These are phyloP conservation scores for Ptycholaimellus sp. DNA, from an alignment of 2,888 invertebrate genomes.

Conservation along the genomic window DNA sequence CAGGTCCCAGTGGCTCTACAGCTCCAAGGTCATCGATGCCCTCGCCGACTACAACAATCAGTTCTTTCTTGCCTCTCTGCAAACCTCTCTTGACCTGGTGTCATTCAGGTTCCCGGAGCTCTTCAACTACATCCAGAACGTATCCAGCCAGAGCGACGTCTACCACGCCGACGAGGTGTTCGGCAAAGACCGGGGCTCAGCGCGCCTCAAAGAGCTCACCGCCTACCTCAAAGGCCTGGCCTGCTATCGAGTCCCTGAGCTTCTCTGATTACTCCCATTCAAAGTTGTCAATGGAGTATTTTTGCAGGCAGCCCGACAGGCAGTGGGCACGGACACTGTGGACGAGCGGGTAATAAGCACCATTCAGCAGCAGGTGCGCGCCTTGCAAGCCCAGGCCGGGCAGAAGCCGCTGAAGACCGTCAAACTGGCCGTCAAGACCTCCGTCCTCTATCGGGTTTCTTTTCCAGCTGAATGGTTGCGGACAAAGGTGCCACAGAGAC, in stretches of 20 bases:
- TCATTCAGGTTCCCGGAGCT: constrained; percentile 42
- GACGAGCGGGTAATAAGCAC: constrained; percentile 41
- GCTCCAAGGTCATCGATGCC: constrained; percentile 44
- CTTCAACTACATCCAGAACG: constrained; percentile 37
- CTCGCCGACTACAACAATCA: constrained; percentile 44
- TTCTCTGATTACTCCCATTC: too few species aligned
- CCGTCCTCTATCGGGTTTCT: background rate
- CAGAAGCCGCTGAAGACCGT: background rate
- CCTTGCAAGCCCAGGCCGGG: background rate
- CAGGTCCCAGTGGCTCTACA: constrained; percentile 58
- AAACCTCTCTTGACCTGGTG: background rate
- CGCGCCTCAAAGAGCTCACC: constrained; percentile 26
- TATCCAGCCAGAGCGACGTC: constrained; percentile 34
- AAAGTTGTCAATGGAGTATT: too few species aligned
- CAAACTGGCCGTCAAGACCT: constrained; percentile 1
- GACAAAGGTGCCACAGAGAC: too few species aligned
- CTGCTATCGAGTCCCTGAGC: constrained; percentile 35
- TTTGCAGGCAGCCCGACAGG: constrained; percentile 35
- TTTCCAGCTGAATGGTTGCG: too few species aligned
- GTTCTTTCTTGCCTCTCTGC: too few species aligned
- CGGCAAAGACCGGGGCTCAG: constrained; percentile 36
- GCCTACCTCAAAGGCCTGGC: constrained; percentile 50
- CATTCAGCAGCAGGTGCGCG: constrained; percentile 35
- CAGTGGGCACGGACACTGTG: constrained; percentile 46
- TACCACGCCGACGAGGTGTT: constrained; percentile 46